These are phyloP conservation scores for Cerastis leucographa DNA, from an alignment of 2,888 invertebrate species.

Conservation along the genomic window DNA sequence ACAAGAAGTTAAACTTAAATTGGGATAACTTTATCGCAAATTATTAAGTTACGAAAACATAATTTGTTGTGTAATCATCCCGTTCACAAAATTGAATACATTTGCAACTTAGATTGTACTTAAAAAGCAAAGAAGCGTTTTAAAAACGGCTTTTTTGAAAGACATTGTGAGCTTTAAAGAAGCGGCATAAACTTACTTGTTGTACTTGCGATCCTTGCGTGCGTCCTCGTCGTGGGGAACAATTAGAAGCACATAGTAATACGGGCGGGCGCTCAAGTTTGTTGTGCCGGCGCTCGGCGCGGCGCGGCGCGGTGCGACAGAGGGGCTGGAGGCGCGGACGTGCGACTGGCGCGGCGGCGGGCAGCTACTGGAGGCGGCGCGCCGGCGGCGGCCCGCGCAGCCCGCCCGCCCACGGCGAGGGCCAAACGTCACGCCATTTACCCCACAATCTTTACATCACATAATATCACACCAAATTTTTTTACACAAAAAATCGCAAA, in stretches of 20 bases:
- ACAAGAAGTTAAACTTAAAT: slow-evolving; percentile 31
- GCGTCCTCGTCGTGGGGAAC: slow-evolving; percentile 65
- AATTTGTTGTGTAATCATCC: slow-evolving; percentile 18
- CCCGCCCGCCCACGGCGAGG: slow-evolving; percentile 82
- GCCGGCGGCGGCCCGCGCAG: slow-evolving; percentile 78
- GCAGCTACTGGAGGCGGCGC: slow-evolving; percentile 83
- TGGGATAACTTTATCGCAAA: slow-evolving; percentile 15
- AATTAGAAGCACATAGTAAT: slow-evolving; percentile 78
- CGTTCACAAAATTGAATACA: slow-evolving; percentile 4
- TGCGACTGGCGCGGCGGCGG: slow-evolving; percentile 84
- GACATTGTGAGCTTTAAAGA: slow-evolving; percentile 39
- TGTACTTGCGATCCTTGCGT: slow-evolving; percentile 60
- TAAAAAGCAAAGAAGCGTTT: slow-evolving; percentile 48
- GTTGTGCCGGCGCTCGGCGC: slow-evolving; percentile 79
- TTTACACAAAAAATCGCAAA: slow-evolving; percentile 68
- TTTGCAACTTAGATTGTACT: slow-evolving; percentile 3
- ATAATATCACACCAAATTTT: slow-evolving; percentile 80
- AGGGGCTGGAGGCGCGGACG: slow-evolving; percentile 77
- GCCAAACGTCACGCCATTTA: slow-evolving; percentile 84
- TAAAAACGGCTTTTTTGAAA: slow-evolving; percentile 18
- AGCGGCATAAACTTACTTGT: slow-evolving; percentile 77
- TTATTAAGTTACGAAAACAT: slow-evolving; percentile 40
- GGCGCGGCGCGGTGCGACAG: slow-evolving; percentile 63
- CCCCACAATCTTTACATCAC: slow-evolving; percentile 85
- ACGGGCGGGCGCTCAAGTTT: slow-evolving; percentile 76